Evolutionary conservation across 1,140 invertebrate genomes (phyloP).

Genomic region (Limonius californicus): DNA sequence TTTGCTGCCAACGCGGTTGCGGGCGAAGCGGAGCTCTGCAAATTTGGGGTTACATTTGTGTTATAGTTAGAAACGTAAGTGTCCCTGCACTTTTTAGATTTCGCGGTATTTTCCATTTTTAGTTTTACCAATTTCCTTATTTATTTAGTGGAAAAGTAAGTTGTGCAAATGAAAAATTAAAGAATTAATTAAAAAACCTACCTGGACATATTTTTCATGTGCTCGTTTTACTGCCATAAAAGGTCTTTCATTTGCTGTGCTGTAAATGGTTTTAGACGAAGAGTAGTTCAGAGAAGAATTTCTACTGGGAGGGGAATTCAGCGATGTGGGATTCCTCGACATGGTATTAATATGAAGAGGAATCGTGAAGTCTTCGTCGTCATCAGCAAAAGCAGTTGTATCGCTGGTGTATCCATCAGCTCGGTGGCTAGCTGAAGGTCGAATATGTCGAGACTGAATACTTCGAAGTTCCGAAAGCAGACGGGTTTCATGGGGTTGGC

Average conservation of each 20-base stretch:
- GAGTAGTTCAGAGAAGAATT: constrained; percentile 11
- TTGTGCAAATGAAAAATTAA: background rate
- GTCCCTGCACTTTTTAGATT: too few species aligned
- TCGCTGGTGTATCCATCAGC: constrained; percentile 73
- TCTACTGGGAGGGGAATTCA: constrained; percentile 20
- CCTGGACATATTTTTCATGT: constrained; percentile 53
- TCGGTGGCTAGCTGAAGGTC: constrained; percentile 48
- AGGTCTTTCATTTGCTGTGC: constrained; percentile 52
- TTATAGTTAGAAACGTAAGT: too few species aligned
- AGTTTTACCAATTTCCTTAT: too few species aligned
- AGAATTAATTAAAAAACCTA: constrained; percentile 17
- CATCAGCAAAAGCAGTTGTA: constrained; percentile 70
- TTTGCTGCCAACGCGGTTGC: constrained; percentile 38
- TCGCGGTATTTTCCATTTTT: too few species aligned
- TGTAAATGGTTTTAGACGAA: constrained; percentile 21
- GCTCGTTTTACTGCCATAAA: constrained; percentile 62
- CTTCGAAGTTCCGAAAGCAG: constrained; percentile 58
- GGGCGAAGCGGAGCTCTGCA: constrained; percentile 37
- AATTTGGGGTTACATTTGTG: constrained; percentile 7
- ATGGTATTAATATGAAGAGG: constrained; percentile 62
- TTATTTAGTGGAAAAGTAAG: background rate
- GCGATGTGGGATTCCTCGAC: constrained; percentile 32
- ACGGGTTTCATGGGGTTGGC: constrained; percentile 64
- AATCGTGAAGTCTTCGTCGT: constrained; percentile 62
- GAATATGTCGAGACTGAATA: constrained; percentile 52